Evolutionary conservation across 92 coral and sea anemone genomes (phyloP), one percentile per base, ranked within the genome.

Genomic region (Diadumene lineata): DNA sequence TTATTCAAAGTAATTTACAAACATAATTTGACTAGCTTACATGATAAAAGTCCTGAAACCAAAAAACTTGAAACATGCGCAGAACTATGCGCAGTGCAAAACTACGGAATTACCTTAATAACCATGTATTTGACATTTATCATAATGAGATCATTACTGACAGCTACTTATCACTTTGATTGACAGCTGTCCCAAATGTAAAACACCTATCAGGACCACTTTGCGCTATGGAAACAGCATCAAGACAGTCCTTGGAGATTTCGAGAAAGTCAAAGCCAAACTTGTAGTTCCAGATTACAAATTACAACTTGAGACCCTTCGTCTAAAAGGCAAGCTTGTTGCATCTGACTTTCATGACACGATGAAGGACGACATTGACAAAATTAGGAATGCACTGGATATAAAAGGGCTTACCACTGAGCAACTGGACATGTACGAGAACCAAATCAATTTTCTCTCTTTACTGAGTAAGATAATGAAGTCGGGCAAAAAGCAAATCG

Each of bases 141-240:
- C 24, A 53, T 53, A 3, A 53, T 53, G 10, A 16, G n/a, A 53
- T 23, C 13, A 38, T 38, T 6, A 38, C 48, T 38, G 48, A 38
- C 48, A 38, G 48, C 48, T n/a, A n/a, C n/a, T 38, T 38, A 4
- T 38, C 30, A 31, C 43, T 64, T 0, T 66, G 18, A 58, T n/a
- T 66, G 23, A 68, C 33, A 85, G 82, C 38, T 94, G 98, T 31
- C 98, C 97, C 10, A 78, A 34, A 64, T 94, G 98, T 67, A 81
- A 72, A 15, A 81, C 72, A 28, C 94, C 87, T 0, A 94, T 94
- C 55, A 78, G 98, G 56, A 94, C 92, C 57, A 88, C 90, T 60
- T 81, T 88, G 21, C 74, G 98, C 44, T 94, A 94, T 66, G 98
- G 98, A 34, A 92, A 94, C 86, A 86, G 86, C 24, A 70, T 94